Evolutionary conservation across 2,888 invertebrate species (phyloP).

Genomic region (Anodontia alba): DNA sequence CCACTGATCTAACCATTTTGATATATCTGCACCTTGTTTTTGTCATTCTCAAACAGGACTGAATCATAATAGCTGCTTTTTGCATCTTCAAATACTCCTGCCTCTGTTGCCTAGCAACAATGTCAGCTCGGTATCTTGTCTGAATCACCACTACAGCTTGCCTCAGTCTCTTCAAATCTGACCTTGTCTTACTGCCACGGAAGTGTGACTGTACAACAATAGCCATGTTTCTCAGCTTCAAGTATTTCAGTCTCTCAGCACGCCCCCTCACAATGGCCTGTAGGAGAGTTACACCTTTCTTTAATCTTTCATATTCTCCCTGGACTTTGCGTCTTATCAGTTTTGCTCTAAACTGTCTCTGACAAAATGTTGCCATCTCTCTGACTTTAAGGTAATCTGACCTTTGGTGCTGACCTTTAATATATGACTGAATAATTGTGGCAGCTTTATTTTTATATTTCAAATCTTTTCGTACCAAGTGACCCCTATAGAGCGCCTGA

Average conservation of each 20-base stretch:
- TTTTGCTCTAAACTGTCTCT: conserved; percentile 59
- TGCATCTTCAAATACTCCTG: conserved; percentile 29
- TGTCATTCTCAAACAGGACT: conserved; percentile 66
- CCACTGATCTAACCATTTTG: conserved; percentile 46
- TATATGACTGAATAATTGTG: conserved; percentile 54
- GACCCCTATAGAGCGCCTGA: conserved; percentile 67
- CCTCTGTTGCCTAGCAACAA: conserved; percentile 25
- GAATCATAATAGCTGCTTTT: conserved; percentile 46
- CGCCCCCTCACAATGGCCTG: conserved; percentile 47
- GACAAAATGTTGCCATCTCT: conserved; percentile 48
- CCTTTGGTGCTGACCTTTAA: conserved; percentile 34
- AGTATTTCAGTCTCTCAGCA: conserved; percentile 15
- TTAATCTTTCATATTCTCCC: conserved; percentile 22
- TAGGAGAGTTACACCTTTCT: conserved; percentile 39
- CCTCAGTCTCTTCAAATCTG: conserved; percentile 47
- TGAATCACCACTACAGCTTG: conserved; percentile 62
- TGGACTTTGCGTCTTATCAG: conserved; percentile 24
- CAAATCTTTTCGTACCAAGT: conserved; percentile 33
- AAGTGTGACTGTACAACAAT: conserved; percentile 33
- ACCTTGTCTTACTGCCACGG: conserved; percentile 28
- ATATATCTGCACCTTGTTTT: conserved; percentile 44
- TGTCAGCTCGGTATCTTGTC: conserved; percentile 52
- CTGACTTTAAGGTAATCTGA: conserved; percentile 29
- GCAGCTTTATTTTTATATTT: conserved; percentile 40
- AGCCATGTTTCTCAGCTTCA: conserved; percentile 27